phyloP scores from a whole-genome alignment of 2,113 vertebrate genomes.

The Casuarius casuarius region DNA sequence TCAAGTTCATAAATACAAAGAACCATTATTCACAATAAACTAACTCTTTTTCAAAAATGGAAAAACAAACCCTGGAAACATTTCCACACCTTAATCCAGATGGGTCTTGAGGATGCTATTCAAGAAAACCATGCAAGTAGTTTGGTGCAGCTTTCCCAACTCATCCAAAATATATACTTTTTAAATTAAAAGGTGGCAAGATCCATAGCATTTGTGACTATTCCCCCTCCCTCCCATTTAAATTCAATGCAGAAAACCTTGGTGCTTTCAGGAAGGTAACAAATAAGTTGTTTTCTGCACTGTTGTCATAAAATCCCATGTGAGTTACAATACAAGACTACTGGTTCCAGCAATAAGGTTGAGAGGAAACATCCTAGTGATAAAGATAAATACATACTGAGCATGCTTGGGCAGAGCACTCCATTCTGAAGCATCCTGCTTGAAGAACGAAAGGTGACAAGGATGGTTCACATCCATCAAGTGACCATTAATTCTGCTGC shows the following conservation, averaged over 20 bases:
- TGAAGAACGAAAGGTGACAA: slow-evolving; percentile 72
- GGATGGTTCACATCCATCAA: slow-evolving; percentile 73
- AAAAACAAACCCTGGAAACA: slow-evolving; percentile 74
- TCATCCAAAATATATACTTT: slow-evolving; percentile 65
- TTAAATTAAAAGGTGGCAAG: slow-evolving; percentile 72
- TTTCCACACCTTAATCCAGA: slow-evolving; percentile 69
- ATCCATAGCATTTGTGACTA: slow-evolving; percentile 65
- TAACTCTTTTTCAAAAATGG: slow-evolving; percentile 71
- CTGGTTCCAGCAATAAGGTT: slow-evolving; percentile 68
- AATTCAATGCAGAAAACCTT: slow-evolving; percentile 62
- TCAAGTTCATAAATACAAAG: slow-evolving; percentile 82
- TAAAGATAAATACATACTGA: slow-evolving; percentile 78
- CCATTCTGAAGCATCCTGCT: slow-evolving; percentile 77
- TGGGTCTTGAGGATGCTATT: slow-evolving; percentile 67
- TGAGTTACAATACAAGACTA: slow-evolving; percentile 71
- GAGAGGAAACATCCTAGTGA: slow-evolving; percentile 75
- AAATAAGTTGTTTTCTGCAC: slow-evolving; percentile 62
- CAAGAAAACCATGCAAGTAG: slow-evolving; percentile 77
- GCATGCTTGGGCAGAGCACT: slow-evolving; percentile 77
- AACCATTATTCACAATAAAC: slow-evolving; percentile 84
- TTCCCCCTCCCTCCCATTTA: neutral
- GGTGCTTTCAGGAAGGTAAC: slow-evolving; percentile 54
- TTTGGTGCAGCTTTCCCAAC: slow-evolving; percentile 78
- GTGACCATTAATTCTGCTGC: slow-evolving; percentile 55
- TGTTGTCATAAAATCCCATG: slow-evolving; percentile 54